Conservation (phyloP, 2,797 vertebrate species). For the Sebastes minor region DNA sequence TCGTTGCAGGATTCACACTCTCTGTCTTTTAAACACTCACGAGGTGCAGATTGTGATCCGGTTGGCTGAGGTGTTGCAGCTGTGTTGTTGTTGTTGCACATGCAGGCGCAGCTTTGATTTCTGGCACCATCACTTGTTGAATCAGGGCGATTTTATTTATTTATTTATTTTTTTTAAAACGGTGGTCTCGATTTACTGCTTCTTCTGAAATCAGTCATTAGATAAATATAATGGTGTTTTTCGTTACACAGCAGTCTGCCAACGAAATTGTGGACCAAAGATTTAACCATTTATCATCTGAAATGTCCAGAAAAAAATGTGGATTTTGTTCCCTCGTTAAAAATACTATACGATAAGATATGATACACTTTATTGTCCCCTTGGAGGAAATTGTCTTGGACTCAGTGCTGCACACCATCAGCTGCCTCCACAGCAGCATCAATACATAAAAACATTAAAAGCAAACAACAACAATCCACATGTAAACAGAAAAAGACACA, state of each 20-base stretch:
- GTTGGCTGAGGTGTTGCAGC: background rate
- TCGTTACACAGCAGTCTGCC: background rate
- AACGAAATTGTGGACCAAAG: background rate
- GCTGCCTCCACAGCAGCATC: too few species aligned
- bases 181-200: background rate
- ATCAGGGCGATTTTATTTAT: background rate
- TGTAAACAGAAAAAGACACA: too few species aligned
- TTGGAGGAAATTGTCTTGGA: too few species aligned
- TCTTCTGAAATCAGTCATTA: background rate
- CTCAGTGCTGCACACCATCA: too few species aligned
- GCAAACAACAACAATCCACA: too few species aligned
- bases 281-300: background rate
- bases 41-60: background rate
- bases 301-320: background rate
- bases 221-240: background rate
- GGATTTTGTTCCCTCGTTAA: background rate
- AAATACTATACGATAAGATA: background rate
- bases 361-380: too few species aligned
- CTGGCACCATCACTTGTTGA: slow-evolving; percentile 27
- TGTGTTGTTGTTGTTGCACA: background rate
- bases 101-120: background rate
- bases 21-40: background rate
- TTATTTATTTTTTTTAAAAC: background rate
- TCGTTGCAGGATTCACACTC: background rate
- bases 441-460: too few species aligned